Evolutionary conservation across 2,797 vertebrate species (phyloP), one percentile per base, ranked within the genome.

Genomic region (Carduelis carduelis): DNA sequence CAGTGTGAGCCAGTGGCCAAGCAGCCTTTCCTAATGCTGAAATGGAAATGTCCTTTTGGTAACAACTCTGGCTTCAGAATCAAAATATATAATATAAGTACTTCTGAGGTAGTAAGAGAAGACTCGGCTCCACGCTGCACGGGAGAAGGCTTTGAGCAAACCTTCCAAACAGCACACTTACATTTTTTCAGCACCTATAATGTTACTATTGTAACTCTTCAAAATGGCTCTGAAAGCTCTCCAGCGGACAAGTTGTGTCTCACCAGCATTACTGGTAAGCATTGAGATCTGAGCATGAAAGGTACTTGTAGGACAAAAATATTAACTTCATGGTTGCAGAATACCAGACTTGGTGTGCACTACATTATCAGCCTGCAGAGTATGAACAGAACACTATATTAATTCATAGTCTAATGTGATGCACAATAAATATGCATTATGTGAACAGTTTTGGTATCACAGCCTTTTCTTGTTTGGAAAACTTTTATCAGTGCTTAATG

Each of bases 261-360:
- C 32, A 98, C 98, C 0, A 85, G 96, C 93, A 97, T 98, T 89
- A 97, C 97, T 60, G 96, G 98, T 98, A 96, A 96, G 98, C 35
- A 11, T 14, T 22, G 52, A 61, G 43, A n/a, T 34, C 66, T 27
- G 35, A 50, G n/a, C 46, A 30, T 53, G 23, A 53, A 71, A 55
- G 23, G 34, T 34, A 43, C 7, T 80, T 14, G 2, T 60, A 46
- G 66, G 22, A 71, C 27, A 28, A 43, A 85, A 83, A 43, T 44
- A 32, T 1, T 35, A 57, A 44, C 34, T 60, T 91, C 2, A 3
- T 20, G 16, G 13, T 28, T 85, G 32, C 35, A 61, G 57, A 61
- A 56, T 64, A 55, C 14, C 7, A 32, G 7, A 22, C 15, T 72
- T 43, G 37, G 14, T 79, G 12, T 49, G 71, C 41, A 27, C 43